Evolutionary conservation across 2,797 vertebrate genomes (phyloP).

Genomic region (Phalloptychus januarius): DNA sequence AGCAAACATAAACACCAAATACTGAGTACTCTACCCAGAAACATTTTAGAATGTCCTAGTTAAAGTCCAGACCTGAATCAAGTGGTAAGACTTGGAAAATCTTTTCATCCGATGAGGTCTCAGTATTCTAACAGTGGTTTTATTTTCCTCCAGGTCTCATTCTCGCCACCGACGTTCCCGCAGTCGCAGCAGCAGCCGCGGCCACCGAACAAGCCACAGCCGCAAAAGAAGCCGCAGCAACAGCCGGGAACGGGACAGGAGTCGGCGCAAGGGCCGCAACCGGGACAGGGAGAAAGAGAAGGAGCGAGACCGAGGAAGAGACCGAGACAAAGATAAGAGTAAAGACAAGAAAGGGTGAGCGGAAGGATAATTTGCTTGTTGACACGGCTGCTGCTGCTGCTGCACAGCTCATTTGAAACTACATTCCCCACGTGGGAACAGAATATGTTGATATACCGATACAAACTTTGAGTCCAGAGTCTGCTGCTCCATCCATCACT

Average conservation of each 20-base stretch:
- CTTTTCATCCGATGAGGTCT: not conserved
- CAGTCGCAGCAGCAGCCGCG: slow-evolving; percentile 80
- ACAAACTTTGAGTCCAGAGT: slow-evolving; percentile 47
- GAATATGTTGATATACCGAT: slow-evolving; percentile 34
- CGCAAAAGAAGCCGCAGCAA: slow-evolving; percentile 82
- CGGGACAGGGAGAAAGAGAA: slow-evolving; percentile 81
- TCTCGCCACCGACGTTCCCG: slow-evolving; percentile 85
- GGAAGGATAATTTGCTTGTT: slow-evolving; percentile 22
- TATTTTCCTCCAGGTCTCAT: slow-evolving; percentile 63
- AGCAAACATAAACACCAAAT: not conserved
- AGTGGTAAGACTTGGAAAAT: not conserved
- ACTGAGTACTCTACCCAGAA: not conserved
- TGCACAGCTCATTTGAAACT: slow-evolving; percentile 34
- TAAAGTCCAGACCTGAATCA: not conserved
- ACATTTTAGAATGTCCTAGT: not conserved
- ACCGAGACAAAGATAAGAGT: slow-evolving; percentile 78
- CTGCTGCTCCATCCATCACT: slow-evolving; percentile 47
- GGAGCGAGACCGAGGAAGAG: slow-evolving; percentile 80
- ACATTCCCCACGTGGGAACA: slow-evolving; percentile 15
- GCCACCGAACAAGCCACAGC: slow-evolving; percentile 64
- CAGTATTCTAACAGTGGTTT: not conserved
- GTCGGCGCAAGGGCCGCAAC: slow-evolving; percentile 84
- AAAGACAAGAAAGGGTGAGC: slow-evolving; percentile 86
- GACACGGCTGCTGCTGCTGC: slow-evolving; percentile 17
- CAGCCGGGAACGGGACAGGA: slow-evolving; percentile 82